Evolutionary conservation across 2,113 vertebrate species (phyloP).

Genomic region (Cyprinodon tularosa): DNA sequence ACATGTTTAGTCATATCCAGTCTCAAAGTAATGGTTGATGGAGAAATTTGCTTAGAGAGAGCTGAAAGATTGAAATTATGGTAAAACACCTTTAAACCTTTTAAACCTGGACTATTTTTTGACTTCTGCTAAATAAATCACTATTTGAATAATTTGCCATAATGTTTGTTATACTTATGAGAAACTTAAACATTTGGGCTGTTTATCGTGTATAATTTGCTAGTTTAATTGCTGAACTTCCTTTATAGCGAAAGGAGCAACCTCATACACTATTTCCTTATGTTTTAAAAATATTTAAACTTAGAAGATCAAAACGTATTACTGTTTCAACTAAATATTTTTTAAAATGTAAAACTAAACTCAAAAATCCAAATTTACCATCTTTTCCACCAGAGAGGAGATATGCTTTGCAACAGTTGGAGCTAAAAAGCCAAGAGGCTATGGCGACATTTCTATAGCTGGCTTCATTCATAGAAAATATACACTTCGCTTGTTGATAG

Average conservation of each 20-base stretch:
- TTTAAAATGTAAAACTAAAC: background rate
- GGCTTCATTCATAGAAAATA: conserved; percentile 49
- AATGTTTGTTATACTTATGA: background rate
- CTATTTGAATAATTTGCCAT: too few relatives aligned
- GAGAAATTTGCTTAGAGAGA: too few relatives aligned
- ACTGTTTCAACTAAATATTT: background rate
- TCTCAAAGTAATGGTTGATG: too few relatives aligned
- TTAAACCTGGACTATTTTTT: too few relatives aligned
- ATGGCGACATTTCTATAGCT: conserved; percentile 61
- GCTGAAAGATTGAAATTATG: too few relatives aligned
- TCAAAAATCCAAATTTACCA: background rate
- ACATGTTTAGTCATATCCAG: too few relatives aligned
- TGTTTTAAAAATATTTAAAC: background rate
- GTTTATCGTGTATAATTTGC: background rate
- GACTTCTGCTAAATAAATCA: too few relatives aligned
- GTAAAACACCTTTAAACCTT: too few relatives aligned
- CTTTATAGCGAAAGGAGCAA: background rate
- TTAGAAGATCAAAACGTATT: background rate
- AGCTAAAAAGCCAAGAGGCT: conserved; percentile 17
- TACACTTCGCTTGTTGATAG: background rate
- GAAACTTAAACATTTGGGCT: background rate
- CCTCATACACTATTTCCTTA: background rate
- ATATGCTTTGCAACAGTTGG: conserved; percentile 49
- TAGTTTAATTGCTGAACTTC: background rate
- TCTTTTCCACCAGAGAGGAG: conserved; percentile 65